phyloP scores from a whole-genome alignment of 2,888 invertebrate genomes.

The Drosophila borealis region DNA sequence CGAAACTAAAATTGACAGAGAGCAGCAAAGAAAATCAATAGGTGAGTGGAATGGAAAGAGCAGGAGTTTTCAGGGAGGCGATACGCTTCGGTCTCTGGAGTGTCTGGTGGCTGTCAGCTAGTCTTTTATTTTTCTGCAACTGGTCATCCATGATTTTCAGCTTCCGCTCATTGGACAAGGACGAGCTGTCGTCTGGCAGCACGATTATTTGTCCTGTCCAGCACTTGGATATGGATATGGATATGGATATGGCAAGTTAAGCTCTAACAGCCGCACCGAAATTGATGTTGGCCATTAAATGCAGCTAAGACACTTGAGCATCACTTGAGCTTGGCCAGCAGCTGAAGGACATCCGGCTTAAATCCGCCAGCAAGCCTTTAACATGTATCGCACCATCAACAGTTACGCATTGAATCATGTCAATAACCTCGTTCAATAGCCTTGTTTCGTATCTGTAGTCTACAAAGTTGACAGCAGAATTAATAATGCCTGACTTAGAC shows the following conservation, averaged over 20 bases:
- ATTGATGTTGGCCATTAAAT: constrained; percentile 68
- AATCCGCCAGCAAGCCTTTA: constrained; percentile 1
- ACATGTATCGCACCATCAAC: constrained; percentile 10
- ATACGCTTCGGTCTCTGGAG: constrained; percentile 32
- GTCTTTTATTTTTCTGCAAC: constrained; percentile 19
- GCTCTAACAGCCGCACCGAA: constrained; percentile 63
- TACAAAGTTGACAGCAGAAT: constrained; percentile 48
- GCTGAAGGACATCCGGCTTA: constrained; percentile 13
- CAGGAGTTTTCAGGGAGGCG: neutral
- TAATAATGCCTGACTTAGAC: constrained; percentile 54
- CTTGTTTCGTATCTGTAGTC: constrained; percentile 29
- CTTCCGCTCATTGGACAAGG: constrained; percentile 60
- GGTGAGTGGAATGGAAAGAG: neutral
- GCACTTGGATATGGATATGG: constrained; percentile 38
- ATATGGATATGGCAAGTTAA: constrained; percentile 51
- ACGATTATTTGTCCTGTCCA: constrained; percentile 13
- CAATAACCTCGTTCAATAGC: constrained; percentile 61
- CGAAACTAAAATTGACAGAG: constrained; percentile 25
- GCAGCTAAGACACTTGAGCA: constrained; percentile 52
- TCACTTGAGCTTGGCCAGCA: constrained; percentile 8
- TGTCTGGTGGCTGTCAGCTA: constrained; percentile 41
- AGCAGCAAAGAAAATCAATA: neutral
- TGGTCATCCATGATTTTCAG: constrained; percentile 48
- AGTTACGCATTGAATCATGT: constrained; percentile 38
- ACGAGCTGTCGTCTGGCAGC: constrained; percentile 35